Conservation (phyloP, 2,888 invertebrate species). For the Augiades crinisus region DNA sequence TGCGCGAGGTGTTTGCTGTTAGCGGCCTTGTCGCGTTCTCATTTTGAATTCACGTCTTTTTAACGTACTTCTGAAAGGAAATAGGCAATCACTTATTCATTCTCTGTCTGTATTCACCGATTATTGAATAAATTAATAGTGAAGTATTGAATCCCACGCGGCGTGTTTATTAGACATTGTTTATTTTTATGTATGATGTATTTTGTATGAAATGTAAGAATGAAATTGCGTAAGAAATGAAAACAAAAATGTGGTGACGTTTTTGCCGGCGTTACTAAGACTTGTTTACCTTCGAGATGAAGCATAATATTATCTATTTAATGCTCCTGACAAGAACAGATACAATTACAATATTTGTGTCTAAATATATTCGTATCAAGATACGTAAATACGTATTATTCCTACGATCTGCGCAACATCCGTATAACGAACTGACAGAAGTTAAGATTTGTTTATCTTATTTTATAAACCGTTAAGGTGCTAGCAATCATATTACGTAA, state of each 20-base stretch:
- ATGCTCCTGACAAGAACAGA: conserved; percentile 9
- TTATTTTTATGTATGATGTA: too few relatives aligned
- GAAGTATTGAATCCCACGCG: too few relatives aligned
- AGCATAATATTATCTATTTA: conserved; percentile 1
- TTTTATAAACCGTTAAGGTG: conserved; percentile 20
- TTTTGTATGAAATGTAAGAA: too few relatives aligned
- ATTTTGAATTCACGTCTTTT: background rate
- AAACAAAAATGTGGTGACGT: too few relatives aligned
- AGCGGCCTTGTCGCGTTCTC: background rate
- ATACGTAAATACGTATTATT: conserved; percentile 38
- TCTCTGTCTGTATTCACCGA: too few relatives aligned
- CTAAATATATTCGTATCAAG: conserved; percentile 27
- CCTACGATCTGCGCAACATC: conserved; percentile 43
- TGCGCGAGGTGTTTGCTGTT: background rate
- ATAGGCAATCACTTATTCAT: too few relatives aligned
- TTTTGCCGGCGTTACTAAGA: background rate
- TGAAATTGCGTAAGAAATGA: too few relatives aligned
- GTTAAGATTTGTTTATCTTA: conserved; percentile 47
- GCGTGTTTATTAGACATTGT: too few relatives aligned
- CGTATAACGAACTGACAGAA: conserved; percentile 51
- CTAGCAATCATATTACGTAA: background rate
- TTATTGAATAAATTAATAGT: too few relatives aligned
- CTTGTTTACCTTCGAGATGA: conserved; percentile 13
- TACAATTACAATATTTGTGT: conserved; percentile 23
- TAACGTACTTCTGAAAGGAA: too few relatives aligned